phyloP scores from a whole-genome alignment of 2,888 invertebrate genomes.

The Hylaea fasciaria region DNA sequence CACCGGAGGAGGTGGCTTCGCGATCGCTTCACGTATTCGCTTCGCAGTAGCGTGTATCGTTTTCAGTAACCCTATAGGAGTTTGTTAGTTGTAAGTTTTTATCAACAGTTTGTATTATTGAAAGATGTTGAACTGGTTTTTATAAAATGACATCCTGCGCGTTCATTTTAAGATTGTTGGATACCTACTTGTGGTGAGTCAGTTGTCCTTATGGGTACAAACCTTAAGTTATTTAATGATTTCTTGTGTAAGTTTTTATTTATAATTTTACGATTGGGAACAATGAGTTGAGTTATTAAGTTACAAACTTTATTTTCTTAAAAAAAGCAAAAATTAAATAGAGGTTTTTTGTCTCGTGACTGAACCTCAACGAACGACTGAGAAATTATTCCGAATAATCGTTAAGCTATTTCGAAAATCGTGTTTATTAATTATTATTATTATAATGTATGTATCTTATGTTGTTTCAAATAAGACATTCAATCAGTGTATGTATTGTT shows the following conservation, averaged over 20 bases:
- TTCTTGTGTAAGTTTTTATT: constrained; percentile 70
- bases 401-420: constrained; percentile 51
- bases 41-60: constrained; percentile 63
- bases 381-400: constrained; percentile 78
- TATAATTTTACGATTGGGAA: constrained; percentile 80
- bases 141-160: constrained; percentile 81
- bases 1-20: constrained; percentile 54
- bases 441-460: constrained; percentile 29
- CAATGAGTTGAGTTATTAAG: constrained; percentile 78
- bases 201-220: constrained; percentile 82
- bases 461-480: constrained; percentile 68
- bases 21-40: constrained; percentile 64
- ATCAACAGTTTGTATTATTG: constrained; percentile 79
- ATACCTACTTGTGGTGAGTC: constrained; percentile 68
- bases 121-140: constrained; percentile 75
- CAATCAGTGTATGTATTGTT: constrained; percentile 75
- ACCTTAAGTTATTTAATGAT: constrained; percentile 74
- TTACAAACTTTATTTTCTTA: constrained; percentile 78
- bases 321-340: constrained; percentile 66
- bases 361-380: constrained; percentile 83
- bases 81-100: constrained; percentile 81
- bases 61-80: constrained; percentile 65
- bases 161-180: constrained; percentile 69
- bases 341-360: constrained; percentile 71
- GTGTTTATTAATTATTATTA: constrained; percentile 29